Evolutionary conservation across 2,113 vertebrate genomes (phyloP), one percentile per base, ranked within the genome.

Genomic region (Paratilapia polleni): DNA sequence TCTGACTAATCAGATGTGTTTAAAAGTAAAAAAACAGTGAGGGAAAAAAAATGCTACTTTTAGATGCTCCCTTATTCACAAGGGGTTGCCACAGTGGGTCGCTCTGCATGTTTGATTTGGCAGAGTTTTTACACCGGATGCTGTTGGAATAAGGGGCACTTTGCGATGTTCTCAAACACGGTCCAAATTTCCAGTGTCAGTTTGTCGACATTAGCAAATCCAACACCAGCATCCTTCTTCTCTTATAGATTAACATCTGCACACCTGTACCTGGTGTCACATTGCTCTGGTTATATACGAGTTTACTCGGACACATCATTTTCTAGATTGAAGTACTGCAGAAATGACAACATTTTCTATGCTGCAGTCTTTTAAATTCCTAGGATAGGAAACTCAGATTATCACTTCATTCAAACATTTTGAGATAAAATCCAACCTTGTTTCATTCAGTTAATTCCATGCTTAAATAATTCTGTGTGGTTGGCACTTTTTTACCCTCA

Each of bases 211-310:
- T 31, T 31, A 41, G 38, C 38, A 41, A 10, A 41, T 41, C 38
- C 3, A 9, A 9, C 38, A 41, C 38, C 38, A 19, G 63, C 63
- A 66, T 38, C n/a, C 38, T 66, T 66, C n/a, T 1, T 66, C 14
- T 22, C 62, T 41, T n/a, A 64, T 8, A 64, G 62, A 36, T 64
- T 41, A 64, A 41, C 0, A 36, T 36, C 34, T 5, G 6, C 34
- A 31, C 28, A 0, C 1, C 62, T 41, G 62, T 64, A 20, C 38
- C 41, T 68, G 64, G 0, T 3, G 47, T 26, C 0, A 2, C 1
- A 1, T 43, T 70, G 24, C 1, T 70, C 0, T 8, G 64, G 41
- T 70, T 28, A 49, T 70, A 70, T 49, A 24, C 14, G 24, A 52
- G 17, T 70, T 70, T 70, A 70, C 15, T 28, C 14, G 49, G 22